Base-by-base conservation (phyloP, 2,113 vertebrate species). In the Chlamydotis undulata region DNA sequence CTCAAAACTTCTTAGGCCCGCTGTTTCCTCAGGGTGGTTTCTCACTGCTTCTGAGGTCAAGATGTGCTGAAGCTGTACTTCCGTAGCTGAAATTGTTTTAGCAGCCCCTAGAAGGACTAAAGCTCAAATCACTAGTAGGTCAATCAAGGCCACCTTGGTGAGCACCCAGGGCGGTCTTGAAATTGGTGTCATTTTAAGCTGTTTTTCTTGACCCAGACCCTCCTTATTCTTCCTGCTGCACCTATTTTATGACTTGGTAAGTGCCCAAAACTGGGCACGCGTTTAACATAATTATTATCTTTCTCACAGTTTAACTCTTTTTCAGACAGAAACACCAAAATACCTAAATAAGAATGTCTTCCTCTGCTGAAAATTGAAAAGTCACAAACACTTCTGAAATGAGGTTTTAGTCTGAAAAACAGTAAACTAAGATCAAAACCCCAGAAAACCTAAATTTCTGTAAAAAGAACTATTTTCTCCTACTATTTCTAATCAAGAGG, bases 141-240 rank as follows among this genome's bases (percentile, higher is more conserved):
- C 73, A 78, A 65, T 56, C 59, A 83, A 57, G 59, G 33, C 26
- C 19, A 43, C 19, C 39, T 59, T 2, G 12, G 45, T 43, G 57
- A 60, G 70, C 23, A 31, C 28, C 19, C 8, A 78, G 55, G 31
- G 50, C 55, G 53, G 19, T 55, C 31, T 45, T 64, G 45, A 60
- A 64, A 73, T 83, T 10, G 3, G 12, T 49, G 28, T 90, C 49
- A 75, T 52, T 94, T 95, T 5, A 94, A 96, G 95, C 95, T 95
- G 94, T 71, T 92, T 83, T 78, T 81, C 37, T 83, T 91, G 56
- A 81, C 56, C 80, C 91, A 93, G 89, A 67, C 91, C 92, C 83
- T 94, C 87, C 92, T 94, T 94, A 88, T 89, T 87, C 28, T 90
- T 41, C 68, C 28, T 96, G 94, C 95, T 96, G 87, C 82, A 91